A percentile compares a stretch with the other conserved stretches of the same genome.
phyloP scores from a whole-genome alignment of 2,888 invertebrate genomes.

The Chrysina gloriosa region DNA sequence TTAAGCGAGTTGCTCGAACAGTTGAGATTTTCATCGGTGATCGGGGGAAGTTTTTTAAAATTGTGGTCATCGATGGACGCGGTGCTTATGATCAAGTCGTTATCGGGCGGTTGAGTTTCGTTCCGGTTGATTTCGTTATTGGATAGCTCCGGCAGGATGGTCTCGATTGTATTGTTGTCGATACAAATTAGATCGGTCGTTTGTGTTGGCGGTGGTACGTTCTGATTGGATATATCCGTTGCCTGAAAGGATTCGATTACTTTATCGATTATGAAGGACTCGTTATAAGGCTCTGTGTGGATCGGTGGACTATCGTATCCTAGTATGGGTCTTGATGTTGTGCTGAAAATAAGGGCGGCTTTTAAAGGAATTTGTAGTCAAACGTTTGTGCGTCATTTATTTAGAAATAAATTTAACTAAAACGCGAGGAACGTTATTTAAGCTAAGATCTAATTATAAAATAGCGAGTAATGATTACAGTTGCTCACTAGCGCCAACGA shows the following conservation, averaged over 20 bases:
- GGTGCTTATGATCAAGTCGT: conserved; percentile 40
- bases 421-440: too few relatives aligned
- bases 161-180: conserved; percentile 41
- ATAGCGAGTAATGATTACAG: too few relatives aligned
- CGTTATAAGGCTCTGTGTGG: conserved; percentile 46
- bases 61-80: not conserved
- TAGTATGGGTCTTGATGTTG: conserved; percentile 29
- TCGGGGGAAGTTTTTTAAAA: conserved; percentile 40
- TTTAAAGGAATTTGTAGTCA: not conserved
- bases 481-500: too few relatives aligned
- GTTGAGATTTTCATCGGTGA: conserved; percentile 57
- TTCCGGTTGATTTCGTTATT: conserved; percentile 47
- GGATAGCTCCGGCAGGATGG: conserved; percentile 32
- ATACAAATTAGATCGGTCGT: conserved; percentile 28
- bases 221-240: conserved; percentile 43
- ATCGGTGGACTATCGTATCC: conserved; percentile 39
- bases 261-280: conserved; percentile 49
- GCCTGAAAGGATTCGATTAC: conserved; percentile 48
- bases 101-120: conserved; percentile 12
- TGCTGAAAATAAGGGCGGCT: conserved; percentile 33
- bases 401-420: too few relatives aligned
- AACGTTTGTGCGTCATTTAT: not conserved
- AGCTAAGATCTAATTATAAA: too few relatives aligned
- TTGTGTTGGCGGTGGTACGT: conserved; percentile 28
- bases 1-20: conserved; percentile 64